Evolutionary conservation across 1,140 invertebrate species (phyloP), one percentile per base, ranked within the genome.

Genomic region (Zaprionus vittiger): DNA sequence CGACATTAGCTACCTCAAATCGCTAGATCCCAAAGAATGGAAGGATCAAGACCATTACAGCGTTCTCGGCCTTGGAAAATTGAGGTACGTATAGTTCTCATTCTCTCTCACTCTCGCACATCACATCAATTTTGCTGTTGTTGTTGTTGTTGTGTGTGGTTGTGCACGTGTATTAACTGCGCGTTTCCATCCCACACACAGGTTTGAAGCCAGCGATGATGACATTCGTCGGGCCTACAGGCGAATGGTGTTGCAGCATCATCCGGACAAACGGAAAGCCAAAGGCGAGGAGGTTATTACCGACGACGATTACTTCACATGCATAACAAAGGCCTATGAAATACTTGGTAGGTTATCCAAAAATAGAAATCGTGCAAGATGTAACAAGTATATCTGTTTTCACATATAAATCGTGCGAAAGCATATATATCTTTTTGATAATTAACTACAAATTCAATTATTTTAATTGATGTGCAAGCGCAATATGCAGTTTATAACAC

Each of bases 301-400:
- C 2, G 97, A 98, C 79, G 96, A 98, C 90, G 98, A 99, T 94
- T 99, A 99, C 93, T 99, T 99, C 93, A 98, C 98, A 0, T 99
- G 98, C 92, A 99, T 99, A 85, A 99, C 98, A n/a, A 98, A 98
- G 94, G 98, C 98, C 15, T 98, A 97, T 95, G 98, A 99, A 94
- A 92, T 91, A 65, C 81, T 93, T 64, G 91, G 91, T 92, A 69
- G n/a, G 78, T 87, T 54, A 28, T n/a, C 15, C 5, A 31, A 56
- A 7, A 14, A 2, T 5, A 6, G 5, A 52, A 52, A 52, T 14
- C 9, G 20, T 24, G 47, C 11, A 24, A 20, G 11, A 2, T 52
- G 12, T 24, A 24, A 22, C 2, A 52, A 4, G 24, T 14, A 52
- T 14, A 52, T 24, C 20, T 24, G 22, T 4, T 3, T 26, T 20